Evolutionary conservation across 92 coral and sea anemone species (phyloP), one percentile per base, ranked within the genome.

Genomic region (Pocillopora grandis): DNA sequence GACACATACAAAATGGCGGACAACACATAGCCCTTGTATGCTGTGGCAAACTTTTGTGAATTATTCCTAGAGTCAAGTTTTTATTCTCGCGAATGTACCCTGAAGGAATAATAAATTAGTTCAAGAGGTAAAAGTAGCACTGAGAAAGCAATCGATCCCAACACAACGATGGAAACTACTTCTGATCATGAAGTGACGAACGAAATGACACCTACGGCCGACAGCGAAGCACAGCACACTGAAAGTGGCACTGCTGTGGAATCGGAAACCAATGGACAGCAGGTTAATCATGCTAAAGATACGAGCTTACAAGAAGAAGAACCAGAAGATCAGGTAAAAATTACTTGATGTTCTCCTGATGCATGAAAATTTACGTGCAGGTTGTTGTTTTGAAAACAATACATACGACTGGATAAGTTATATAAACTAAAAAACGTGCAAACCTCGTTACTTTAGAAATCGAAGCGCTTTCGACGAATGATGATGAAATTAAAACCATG

Each of bases 1-100:
- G 71, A 66, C 62, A 79, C 64, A 56, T 79, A 79, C 83, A 81
- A 81, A 71, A 81, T 81, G 85, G 85, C 77, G 85, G 85, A 70
- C 85, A 60, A 71, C 60, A 71, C 77, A 72, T 55, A 59, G 37
- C 16, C 33, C 59, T 80, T 80, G 12, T 23, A 10, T 9, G 42
- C 84, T 14, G 15, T 7, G 0, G 15, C 1, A 31, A 10, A 16
- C 17, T 15, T 58, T 36, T 6, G 10, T 21, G 36, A 59, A 5
- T 14, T 58, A 55, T 33, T 36, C 1, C 37, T 20, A 14, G 11
- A 71, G 33, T 81, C 77, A 12, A 59, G 19, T 20, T 56, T 71
- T 37, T 59, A 31, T 16, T 3, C 9, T 15, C 12, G 9, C 11
- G 7, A 55, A 48, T 49, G 58, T 81, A 21, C 20, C 31, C 56